Percentiles rank a stretch among this genome's conserved stretches.
Conservation (phyloP, 2,888 invertebrate species). For the Cenopis cana region DNA sequence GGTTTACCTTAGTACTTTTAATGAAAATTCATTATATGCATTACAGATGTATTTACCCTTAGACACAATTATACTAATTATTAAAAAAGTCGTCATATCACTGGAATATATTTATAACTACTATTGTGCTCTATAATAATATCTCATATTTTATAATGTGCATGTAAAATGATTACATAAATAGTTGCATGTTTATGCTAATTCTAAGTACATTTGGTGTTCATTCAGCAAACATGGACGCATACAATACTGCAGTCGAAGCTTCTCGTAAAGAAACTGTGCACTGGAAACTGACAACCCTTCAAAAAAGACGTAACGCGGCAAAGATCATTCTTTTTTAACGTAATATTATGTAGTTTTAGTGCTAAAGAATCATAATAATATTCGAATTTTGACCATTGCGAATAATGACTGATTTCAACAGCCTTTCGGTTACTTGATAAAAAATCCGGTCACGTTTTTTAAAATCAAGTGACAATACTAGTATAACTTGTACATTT, state of each 20-base stretch:
- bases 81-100: too few species aligned
- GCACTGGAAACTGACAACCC: slow-evolving; percentile 18
- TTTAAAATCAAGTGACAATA: background rate
- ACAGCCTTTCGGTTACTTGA: background rate
- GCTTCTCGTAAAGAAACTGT: slow-evolving; percentile 30
- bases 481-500: too few species aligned
- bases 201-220: slow-evolving; percentile 23
- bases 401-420: background rate
- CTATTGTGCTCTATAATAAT: background rate
- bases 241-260: background rate
- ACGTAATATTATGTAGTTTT: too few species aligned
- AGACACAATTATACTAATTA: background rate
- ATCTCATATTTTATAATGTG: background rate
- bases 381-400: too few species aligned
- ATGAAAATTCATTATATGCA: background rate
- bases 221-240: slow-evolving; percentile 15
- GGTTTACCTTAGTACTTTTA: background rate
- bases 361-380: background rate
- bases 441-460: background rate
- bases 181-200: slow-evolving; percentile 13
- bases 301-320: slow-evolving; percentile 5
- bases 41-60: background rate
- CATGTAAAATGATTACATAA: slow-evolving; percentile 3
- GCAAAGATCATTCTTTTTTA: background rate
- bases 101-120: background rate